Conservation (phyloP, 2,797 vertebrate genomes). For the Rhyacichthys aspro region DNA sequence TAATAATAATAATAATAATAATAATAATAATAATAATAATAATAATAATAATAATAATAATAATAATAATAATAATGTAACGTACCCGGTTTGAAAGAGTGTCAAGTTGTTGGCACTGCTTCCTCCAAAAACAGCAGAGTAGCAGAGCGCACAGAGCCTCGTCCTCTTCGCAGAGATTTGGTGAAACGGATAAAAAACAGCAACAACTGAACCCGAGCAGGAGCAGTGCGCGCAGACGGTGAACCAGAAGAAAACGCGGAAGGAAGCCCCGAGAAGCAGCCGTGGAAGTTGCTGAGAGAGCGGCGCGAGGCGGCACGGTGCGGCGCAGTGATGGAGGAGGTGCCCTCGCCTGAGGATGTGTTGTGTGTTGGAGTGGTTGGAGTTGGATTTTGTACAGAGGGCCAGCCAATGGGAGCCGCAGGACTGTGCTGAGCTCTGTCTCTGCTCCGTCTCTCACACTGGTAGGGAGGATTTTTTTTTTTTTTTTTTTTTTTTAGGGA, state of each 20-base stretch:
- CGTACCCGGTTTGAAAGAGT: constrained; percentile 55
- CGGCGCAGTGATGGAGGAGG: constrained; percentile 61
- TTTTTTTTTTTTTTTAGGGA: constrained; percentile 77
- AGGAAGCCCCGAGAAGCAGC: constrained; percentile 11
- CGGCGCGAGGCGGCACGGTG: constrained; percentile 24
- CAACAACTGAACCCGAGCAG: constrained; percentile 11
- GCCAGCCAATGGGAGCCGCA: constrained; percentile 81
- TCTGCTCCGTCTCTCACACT: constrained; percentile 81
- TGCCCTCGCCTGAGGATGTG: constrained; percentile 77
- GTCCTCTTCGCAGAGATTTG: not conserved
- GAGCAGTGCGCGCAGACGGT: constrained; percentile 33
- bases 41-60: constrained; percentile 4
- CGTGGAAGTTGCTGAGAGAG: constrained; percentile 45
- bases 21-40: constrained; percentile 16
- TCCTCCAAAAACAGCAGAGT: constrained; percentile 42
- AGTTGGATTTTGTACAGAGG: constrained; percentile 83
- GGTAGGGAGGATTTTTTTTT: constrained; percentile 83
- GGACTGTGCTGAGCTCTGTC: constrained; percentile 87
- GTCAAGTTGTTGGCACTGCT: constrained; percentile 65
- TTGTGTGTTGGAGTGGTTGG: constrained; percentile 77
- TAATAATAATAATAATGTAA: constrained; percentile 10
- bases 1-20: constrained; percentile 11
- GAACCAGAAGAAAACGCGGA: constrained; percentile 20
- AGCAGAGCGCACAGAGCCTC: not conserved
- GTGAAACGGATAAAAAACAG: constrained; percentile 17